phyloP scores from a whole-genome alignment of 2,113 vertebrate species.

The Saccopteryx leptura region DNA sequence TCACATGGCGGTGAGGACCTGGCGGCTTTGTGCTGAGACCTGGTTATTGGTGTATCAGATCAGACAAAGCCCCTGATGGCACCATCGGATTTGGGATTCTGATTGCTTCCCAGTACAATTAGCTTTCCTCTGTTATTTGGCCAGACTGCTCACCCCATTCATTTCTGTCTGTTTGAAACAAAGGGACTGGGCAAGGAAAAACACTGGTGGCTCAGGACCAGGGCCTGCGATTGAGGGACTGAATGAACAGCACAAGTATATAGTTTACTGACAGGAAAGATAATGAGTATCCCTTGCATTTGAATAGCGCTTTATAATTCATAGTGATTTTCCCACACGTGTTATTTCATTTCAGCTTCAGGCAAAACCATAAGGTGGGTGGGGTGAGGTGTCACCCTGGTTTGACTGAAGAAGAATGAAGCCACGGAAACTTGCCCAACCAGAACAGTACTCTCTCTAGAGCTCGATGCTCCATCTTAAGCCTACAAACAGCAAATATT shows the following conservation, averaged over 20 bases:
- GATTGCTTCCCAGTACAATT: constrained; percentile 3
- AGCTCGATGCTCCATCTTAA: not conserved
- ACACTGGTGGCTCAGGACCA: not conserved
- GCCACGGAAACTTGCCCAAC: not conserved
- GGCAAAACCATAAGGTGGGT: not conserved
- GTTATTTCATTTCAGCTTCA: constrained; percentile 61
- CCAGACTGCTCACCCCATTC: constrained; percentile 14
- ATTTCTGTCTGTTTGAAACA: constrained; percentile 65
- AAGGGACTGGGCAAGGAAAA: constrained; percentile 49
- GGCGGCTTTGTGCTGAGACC: not conserved
- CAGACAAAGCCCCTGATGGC: not conserved
- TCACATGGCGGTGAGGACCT: not conserved
- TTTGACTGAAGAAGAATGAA: not conserved
- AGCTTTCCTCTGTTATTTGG: constrained; percentile 53
- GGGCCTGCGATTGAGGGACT: not conserved
- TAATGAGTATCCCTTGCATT: not conserved
- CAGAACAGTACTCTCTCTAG: not conserved
- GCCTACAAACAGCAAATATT: constrained; percentile 34
- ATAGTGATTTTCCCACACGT: not conserved
- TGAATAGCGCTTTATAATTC: not conserved
- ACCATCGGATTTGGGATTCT: not conserved
- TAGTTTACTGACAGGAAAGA: not conserved
- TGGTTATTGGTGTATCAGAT: not conserved
- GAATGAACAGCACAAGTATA: not conserved
- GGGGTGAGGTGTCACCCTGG: not conserved